Evolutionary conservation across 1,140 invertebrate species (phyloP).

Genomic region (Odontomachus brunneus): DNA sequence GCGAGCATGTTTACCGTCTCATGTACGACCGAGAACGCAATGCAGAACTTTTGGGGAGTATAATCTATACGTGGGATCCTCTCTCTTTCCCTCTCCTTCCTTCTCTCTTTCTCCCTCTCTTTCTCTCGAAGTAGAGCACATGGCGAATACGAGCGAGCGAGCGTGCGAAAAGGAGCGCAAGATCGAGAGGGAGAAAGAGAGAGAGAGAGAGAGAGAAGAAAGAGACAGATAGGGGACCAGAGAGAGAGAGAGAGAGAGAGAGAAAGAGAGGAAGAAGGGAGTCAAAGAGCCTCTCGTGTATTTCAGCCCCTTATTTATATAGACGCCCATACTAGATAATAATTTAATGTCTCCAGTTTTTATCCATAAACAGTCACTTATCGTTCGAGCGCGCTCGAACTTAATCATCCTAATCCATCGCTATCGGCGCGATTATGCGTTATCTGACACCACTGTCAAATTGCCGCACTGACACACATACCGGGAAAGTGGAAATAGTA

Average conservation of each 20-base stretch:
- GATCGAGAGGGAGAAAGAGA: background rate
- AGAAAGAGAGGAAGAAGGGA: conserved; percentile 11
- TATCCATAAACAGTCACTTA: conserved; percentile 38
- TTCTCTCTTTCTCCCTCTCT: background rate
- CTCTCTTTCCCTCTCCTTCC: no score
- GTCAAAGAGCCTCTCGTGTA: conserved; percentile 14
- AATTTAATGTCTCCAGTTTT: conserved; percentile 12
- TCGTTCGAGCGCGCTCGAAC: background rate
- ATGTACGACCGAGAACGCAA: conserved; percentile 38
- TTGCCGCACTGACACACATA: conserved; percentile 58
- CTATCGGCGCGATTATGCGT: conserved; percentile 26
- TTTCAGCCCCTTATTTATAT: conserved; percentile 11
- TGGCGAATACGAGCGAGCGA: background rate
- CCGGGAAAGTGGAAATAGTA: conserved; percentile 57
- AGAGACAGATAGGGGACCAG: background rate
- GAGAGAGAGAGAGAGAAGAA: conserved; percentile 1
- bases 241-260: conserved; percentile 33
- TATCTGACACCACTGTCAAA: conserved; percentile 55
- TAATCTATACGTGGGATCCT: conserved; percentile 31
- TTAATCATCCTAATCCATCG: conserved; percentile 24
- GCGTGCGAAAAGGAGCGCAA: no score
- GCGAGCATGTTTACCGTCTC: background rate
- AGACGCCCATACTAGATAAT: background rate
- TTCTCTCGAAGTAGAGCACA: conserved; percentile 20
- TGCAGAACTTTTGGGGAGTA: conserved; percentile 52